Evolutionary conservation across 2,113 vertebrate species (phyloP).

Genomic region (Danionella cerebrum): DNA sequence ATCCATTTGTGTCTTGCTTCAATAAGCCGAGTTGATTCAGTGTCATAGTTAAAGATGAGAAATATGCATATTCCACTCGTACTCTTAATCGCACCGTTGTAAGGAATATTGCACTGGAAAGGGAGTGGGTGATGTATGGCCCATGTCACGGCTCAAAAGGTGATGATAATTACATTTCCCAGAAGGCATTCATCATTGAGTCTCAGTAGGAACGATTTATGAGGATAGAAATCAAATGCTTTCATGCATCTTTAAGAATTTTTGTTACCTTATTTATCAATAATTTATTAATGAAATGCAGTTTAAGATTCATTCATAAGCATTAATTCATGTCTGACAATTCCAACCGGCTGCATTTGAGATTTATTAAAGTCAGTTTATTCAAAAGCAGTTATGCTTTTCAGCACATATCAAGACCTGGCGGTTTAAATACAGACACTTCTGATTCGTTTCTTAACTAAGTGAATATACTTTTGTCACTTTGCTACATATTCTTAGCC

Average conservation of each 20-base stretch:
- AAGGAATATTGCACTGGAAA: background rate
- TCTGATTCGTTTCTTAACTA: too few species aligned
- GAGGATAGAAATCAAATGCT: background rate
- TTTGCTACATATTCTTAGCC: too few species aligned
- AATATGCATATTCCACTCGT: background rate
- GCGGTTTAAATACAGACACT: too few species aligned
- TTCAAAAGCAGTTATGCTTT: too few species aligned
- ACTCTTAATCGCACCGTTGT: background rate
- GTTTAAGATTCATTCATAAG: background rate
- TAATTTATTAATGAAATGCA: background rate
- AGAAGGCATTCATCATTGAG: background rate
- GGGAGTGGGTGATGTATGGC: conserved; percentile 5
- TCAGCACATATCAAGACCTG: too few species aligned
- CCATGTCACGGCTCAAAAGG: background rate
- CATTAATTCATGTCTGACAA: background rate
- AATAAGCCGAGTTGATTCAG: background rate
- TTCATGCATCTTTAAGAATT: background rate
- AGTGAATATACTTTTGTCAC: too few species aligned
- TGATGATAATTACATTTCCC: conserved; percentile 5
- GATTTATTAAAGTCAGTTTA: too few species aligned
- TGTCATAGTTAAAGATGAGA: conserved; percentile 5
- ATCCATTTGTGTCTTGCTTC: background rate
- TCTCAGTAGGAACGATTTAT: background rate
- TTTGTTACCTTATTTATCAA: background rate
- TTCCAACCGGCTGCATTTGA: too few species aligned